Conservation (phyloP, 1,140 invertebrate genomes). For the Leptopilina clavipes region DNA sequence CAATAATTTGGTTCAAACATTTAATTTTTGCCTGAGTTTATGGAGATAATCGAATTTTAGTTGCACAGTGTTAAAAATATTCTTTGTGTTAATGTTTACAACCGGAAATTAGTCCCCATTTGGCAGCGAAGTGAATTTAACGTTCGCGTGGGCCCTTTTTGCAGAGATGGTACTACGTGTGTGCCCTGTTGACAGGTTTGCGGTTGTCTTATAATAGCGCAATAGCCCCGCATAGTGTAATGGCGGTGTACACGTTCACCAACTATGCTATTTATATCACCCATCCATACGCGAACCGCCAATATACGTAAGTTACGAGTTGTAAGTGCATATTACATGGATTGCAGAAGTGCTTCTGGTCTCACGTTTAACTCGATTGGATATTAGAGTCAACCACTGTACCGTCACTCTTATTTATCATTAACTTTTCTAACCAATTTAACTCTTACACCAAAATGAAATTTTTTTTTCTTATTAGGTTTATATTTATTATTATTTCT, state of each 20-base stretch:
- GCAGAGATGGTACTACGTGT: constrained; percentile 38
- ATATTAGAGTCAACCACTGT: neutral
- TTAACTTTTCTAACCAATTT: neutral
- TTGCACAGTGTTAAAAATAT: too few relatives aligned
- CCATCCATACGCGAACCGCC: constrained; percentile 23
- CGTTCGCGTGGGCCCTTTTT: constrained; percentile 47
- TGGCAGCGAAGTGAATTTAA: constrained; percentile 57
- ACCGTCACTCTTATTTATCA: constrained; percentile 11
- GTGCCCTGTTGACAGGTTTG: constrained; percentile 70
- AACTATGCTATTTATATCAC: constrained; percentile 56
- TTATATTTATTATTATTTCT: too few relatives aligned
- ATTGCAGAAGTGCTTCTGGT: constrained; percentile 16
- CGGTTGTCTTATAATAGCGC: constrained; percentile 72
- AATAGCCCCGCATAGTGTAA: constrained; percentile 52
- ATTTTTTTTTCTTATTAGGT: too few relatives aligned
- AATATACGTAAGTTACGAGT: constrained; percentile 31
- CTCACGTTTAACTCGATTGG: neutral
- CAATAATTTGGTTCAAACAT: too few relatives aligned
- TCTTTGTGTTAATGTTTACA: too few relatives aligned
- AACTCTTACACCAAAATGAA: neutral
- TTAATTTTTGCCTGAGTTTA: too few relatives aligned
- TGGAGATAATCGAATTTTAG: too few relatives aligned
- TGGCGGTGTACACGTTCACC: constrained; percentile 42
- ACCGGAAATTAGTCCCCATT: constrained; percentile 51
- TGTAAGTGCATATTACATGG: constrained; percentile 29